Conservation (phyloP, 2,888 invertebrate species). For the Esperia sulphurella region DNA sequence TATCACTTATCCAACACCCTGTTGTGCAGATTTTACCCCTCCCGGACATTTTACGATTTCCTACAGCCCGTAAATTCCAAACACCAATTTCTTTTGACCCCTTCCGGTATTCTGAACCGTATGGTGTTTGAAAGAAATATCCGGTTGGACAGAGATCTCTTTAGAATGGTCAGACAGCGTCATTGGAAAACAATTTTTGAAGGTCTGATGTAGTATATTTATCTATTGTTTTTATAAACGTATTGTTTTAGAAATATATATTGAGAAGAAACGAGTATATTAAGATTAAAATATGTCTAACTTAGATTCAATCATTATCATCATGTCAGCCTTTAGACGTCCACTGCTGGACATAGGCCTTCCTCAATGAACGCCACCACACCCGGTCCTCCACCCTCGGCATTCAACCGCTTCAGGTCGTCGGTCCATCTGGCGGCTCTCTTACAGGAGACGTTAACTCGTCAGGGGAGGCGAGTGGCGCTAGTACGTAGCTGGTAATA, state of each 20-base stretch:
- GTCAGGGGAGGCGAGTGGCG: too few species aligned
- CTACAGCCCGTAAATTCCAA: not conserved
- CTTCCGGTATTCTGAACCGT: not conserved
- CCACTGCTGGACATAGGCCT: too few species aligned
- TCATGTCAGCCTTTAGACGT: too few species aligned
- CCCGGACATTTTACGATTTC: conserved; percentile 2
- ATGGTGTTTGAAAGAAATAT: not conserved
- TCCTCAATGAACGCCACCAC: too few species aligned
- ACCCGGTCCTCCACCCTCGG: too few species aligned
- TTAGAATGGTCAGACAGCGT: not conserved
- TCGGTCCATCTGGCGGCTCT: too few species aligned
- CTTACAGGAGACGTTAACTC: too few species aligned
- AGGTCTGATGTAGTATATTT: not conserved
- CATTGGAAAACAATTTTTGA: conserved; percentile 7
- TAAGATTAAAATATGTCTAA: not conserved
- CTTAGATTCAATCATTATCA: too few species aligned
- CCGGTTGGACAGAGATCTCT: not conserved
- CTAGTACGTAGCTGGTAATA: too few species aligned
- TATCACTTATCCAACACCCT: conserved; percentile 3
- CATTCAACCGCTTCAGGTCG: too few species aligned
- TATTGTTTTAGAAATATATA: not conserved
- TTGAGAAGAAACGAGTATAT: not conserved
- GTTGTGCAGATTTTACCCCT: not conserved
- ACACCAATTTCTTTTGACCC: not conserved
- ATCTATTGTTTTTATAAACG: not conserved